Base-by-base conservation (phyloP, 2,113 vertebrate species). In the Atractosteus spatula region DNA sequence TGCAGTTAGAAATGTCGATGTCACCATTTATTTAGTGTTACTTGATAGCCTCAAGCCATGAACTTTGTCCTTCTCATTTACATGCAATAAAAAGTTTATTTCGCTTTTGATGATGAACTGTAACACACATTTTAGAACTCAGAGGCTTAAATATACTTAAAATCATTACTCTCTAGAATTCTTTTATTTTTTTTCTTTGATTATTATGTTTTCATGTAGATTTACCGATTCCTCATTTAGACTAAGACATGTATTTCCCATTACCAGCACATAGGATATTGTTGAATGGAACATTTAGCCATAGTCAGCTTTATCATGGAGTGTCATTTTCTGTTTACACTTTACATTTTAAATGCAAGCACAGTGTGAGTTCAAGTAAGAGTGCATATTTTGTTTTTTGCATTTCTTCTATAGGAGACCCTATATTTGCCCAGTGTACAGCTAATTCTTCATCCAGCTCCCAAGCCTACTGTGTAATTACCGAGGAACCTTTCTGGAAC, bases 21-120 rank as follows among this genome's bases (percentile, higher is more conserved):
- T 10, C 10, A 51, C 29, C 29, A 51, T 7, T 0, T 2, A 10
- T 74, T 66, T 73, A 67, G 72, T 65, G 42, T 70, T 66, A 55
- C 17, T 7, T 69, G 55, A 78, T 74, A 76, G 81, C 86, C 75
- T 76, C 8, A 64, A 80, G 85, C 81, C 70, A 66, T 75, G 56
- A 47, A 29, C 45, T 69, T 62, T 84, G 77, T 83, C 82, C 84
- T 66, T 87, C 80, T 83, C 67, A 77, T 78, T 85, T 88, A 81
- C 85, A 86, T 74, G 81, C 82, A 77, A 66, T 17, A 66, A n/a
- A 59, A n/a, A 14, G 12, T 14, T 8, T 4, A 14, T 29, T 29
- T 29, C 29, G 1, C 29, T 29, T 29, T 29, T 12, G n/a, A 59
- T 59, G 56, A 59, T 59, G 7, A 4, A 59, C n/a, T 4, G 56